These are phyloP conservation scores for Oreohelix idahoensis DNA, from an alignment of 1,140 invertebrate genomes.

Conservation along the genomic window DNA sequence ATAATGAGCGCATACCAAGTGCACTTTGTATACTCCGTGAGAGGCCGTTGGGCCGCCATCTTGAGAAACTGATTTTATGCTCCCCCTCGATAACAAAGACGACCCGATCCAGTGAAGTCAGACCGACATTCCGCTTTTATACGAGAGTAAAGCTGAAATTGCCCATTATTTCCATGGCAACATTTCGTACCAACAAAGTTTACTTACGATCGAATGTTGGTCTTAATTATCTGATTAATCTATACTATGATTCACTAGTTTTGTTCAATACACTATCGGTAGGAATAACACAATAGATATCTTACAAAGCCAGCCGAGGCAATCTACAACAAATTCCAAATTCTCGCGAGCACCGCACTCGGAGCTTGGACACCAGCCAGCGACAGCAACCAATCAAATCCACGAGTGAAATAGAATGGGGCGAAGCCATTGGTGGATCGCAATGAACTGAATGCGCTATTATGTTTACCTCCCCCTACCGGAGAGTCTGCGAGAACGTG, in stretches of 20 bases:
- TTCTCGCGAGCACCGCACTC: not conserved
- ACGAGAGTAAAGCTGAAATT: not conserved
- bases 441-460: not conserved
- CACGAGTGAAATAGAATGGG: not conserved
- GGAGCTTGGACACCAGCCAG: not conserved
- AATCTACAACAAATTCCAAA: constrained; percentile 1
- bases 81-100: not conserved
- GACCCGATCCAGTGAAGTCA: not conserved
- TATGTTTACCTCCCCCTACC: not conserved
- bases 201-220: not conserved
- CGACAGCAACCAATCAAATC: not conserved
- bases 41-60: not conserved
- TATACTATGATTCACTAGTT: not conserved
- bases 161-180: not conserved
- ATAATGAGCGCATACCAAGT: constrained; percentile 18
- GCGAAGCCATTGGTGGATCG: not conserved
- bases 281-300: not conserved
- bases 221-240: not conserved
- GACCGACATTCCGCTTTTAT: not conserved
- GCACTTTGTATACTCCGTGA: not conserved
- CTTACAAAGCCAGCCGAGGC: not conserved
- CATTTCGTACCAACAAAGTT: not conserved
- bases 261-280: not conserved
- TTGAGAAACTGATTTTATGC: not conserved
- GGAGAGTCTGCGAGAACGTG: too few relatives aligned